These are phyloP conservation scores for Poeciliopsis presidionis DNA, from an alignment of 2,797 vertebrate genomes.

Conservation along the genomic window DNA sequence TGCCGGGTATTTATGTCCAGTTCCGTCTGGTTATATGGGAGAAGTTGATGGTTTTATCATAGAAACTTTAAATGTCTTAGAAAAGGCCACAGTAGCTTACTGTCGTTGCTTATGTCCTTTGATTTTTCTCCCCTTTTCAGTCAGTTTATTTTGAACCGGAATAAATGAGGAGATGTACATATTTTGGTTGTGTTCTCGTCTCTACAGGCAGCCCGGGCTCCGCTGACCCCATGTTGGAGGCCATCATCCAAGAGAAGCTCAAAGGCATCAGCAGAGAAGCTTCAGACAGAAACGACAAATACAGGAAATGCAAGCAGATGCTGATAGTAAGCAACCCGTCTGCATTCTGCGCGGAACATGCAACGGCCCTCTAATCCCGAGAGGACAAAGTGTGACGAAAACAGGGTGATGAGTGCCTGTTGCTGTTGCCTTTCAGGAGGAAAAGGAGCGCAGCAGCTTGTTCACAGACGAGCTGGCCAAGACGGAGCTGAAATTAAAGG, in stretches of 20 bases:
- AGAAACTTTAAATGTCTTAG: neutral
- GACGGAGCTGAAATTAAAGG: slow-evolving; percentile 93
- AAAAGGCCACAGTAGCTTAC: neutral
- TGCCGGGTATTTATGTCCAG: slow-evolving; percentile 83
- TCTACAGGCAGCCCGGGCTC: slow-evolving; percentile 84
- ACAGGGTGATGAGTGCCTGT: slow-evolving; percentile 1
- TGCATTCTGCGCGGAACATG: neutral
- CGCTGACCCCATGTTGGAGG: slow-evolving; percentile 87
- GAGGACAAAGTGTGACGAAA: neutral
- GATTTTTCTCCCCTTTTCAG: neutral
- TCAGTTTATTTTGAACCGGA: neutral
- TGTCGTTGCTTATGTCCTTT: neutral
- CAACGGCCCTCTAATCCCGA: neutral
- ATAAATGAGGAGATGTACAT: neutral
- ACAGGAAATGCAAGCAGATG: slow-evolving; percentile 95
- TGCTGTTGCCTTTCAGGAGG: slow-evolving; percentile 82
- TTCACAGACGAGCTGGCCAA: slow-evolving; percentile 93
- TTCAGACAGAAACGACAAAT: slow-evolving; percentile 91
- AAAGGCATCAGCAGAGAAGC: slow-evolving; percentile 92
- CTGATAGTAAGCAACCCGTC: slow-evolving; percentile 84
- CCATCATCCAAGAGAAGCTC: slow-evolving; percentile 89
- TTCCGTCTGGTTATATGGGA: neutral
- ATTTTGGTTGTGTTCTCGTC: slow-evolving; percentile 5
- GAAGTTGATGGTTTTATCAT: neutral
- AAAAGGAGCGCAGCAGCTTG: slow-evolving; percentile 90